Percentiles rank a stretch among this genome's conserved stretches.
phyloP scores from a whole-genome alignment of 92 coral and sea anemone genomes.

The Ricordea florida region DNA sequence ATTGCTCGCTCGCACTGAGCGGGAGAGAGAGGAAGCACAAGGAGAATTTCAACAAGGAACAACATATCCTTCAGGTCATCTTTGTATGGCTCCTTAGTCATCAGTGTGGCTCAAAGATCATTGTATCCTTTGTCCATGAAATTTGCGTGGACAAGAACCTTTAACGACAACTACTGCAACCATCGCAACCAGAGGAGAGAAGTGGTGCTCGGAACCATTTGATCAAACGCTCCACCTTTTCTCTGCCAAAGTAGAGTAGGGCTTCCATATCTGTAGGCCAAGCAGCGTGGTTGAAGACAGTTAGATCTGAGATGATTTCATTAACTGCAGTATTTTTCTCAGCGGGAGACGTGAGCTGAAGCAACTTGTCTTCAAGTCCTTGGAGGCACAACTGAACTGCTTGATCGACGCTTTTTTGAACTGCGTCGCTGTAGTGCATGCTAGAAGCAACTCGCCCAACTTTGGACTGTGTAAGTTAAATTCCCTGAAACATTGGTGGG shows the following conservation, averaged over 20 bases:
- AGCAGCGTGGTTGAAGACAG: constrained; percentile 46
- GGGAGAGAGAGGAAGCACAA: constrained; percentile 1
- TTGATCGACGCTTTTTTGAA: constrained; percentile 25
- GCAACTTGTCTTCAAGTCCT: constrained; percentile 53
- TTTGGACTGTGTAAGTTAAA: constrained; percentile 25
- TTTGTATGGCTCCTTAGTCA: constrained; percentile 35
- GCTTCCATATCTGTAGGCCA: constrained; percentile 46
- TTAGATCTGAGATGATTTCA: constrained; percentile 18
- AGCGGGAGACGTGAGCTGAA: constrained; percentile 35
- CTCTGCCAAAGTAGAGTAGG: constrained; percentile 29
- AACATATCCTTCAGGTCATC: constrained; percentile 36
- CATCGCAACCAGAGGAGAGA: constrained; percentile 31
- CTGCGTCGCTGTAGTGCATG: not conserved
- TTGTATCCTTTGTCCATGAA: constrained; percentile 33
- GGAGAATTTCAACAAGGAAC: constrained; percentile 39
- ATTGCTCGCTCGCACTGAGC: constrained; percentile 42
- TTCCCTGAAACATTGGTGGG: constrained; percentile 49
- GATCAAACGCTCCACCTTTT: constrained; percentile 29
- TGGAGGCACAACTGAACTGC: constrained; percentile 35
- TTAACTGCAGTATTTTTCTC: constrained; percentile 45
- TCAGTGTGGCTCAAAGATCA: constrained; percentile 22
- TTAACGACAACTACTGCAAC: constrained; percentile 18
- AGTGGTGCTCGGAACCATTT: constrained; percentile 36
- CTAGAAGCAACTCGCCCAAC: constrained; percentile 26
- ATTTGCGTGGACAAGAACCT: constrained; percentile 25